Base-by-base conservation (phyloP, 2,113 vertebrate genomes). In the Fregata magnificens region DNA sequence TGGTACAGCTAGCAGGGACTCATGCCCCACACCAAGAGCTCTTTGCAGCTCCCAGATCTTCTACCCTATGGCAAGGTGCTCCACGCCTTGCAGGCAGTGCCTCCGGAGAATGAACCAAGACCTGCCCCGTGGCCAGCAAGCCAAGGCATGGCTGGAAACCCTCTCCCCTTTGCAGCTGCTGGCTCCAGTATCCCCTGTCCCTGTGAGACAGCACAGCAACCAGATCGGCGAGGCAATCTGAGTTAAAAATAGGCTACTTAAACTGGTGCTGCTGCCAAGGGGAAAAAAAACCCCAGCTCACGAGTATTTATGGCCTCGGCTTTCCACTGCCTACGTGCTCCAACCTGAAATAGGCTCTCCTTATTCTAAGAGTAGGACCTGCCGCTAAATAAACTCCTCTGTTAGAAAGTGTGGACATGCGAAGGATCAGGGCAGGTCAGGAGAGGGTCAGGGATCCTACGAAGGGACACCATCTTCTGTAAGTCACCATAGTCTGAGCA, bases 231-330 rank as follows among this genome's bases (percentile, higher is more conserved):
- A 93, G 82, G 78, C 62, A 87, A 96, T 82, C 82, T 31, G 82
- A 80, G 93, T 69, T 96, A 97, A 96, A 97, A 96, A 97, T 96
- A 97, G 82, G 85, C 90, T 96, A 88, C 96, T 96, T 97, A 96
- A 89, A 97, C 82, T 52, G 53, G 36, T 76, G 56, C 70, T 90
- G 90, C 93, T 94, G 96, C 92, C 87, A 94, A 91, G 70, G 50
- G 58, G 12, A 1, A 55, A 59, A 71, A 92, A 84, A 84, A 24
- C 4, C 1, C 26, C 47, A 40, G 36, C 89, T 73, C 10, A 1
- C 0, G 5, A 90, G 85, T 96, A 97, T 96, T 96, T 97, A 93
- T 22, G 38, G 82, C 74, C 53, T 90, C 28, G 4, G 85, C 92
- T 96, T 96, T 95, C 84, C 90, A 61, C 71, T 90, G 96, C 93